Base-by-base conservation (phyloP, 2,888 invertebrate species). In the Ceraclea dissimilis region DNA sequence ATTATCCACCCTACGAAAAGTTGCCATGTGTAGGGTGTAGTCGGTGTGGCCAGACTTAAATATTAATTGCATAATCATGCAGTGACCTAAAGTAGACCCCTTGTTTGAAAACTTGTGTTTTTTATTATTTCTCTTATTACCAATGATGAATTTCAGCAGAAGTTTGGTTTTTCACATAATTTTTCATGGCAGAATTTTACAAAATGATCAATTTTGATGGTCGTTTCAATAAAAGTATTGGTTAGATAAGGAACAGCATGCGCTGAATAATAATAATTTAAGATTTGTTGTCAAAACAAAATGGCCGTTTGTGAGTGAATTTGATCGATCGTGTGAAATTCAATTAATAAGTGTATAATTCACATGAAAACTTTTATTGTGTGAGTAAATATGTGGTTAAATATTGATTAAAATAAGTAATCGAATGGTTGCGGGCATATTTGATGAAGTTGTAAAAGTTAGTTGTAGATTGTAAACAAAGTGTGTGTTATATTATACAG, bases 271-370 rank as follows among this genome's bases (percentile, higher is more conserved):
- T 39, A 16, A 39, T 39, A 39, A 39, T 39, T 39, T 39, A 39
- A 39, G 39, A 50, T 54, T 60, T 62, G 60, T 62, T 62, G 62
- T 60, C 62, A 62, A 60, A 62, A 62, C 62, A 62, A 62, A 58
- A 62, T 62, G 62, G 62, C 62, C 58, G 60, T 59, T 60, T 55
- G 52, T 60, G 56, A 60, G 58, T 57, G 52, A 58, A 60, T 52
- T 46, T 58, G 55, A 58, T 60, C 58, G 58, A 60, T 60, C 54
- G 51, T 53, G 51, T 26, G 47, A 54, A 57, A 39, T 60, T 54
- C 52, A 33, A 17, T 50, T 52, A 58, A 52, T 44, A 52, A 52
- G 55, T 22, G 58, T 48, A 50, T 46, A 51, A 16, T 52, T 56
- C 52, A 33, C 51, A 56, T 56, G 58, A 46, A 44, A 58, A 56